A percentile compares a stretch with the other conserved stretches of the same genome.
These are phyloP conservation scores for Euzophera pinguis DNA, from an alignment of 2,888 invertebrate genomes.

Conservation along the genomic window DNA sequence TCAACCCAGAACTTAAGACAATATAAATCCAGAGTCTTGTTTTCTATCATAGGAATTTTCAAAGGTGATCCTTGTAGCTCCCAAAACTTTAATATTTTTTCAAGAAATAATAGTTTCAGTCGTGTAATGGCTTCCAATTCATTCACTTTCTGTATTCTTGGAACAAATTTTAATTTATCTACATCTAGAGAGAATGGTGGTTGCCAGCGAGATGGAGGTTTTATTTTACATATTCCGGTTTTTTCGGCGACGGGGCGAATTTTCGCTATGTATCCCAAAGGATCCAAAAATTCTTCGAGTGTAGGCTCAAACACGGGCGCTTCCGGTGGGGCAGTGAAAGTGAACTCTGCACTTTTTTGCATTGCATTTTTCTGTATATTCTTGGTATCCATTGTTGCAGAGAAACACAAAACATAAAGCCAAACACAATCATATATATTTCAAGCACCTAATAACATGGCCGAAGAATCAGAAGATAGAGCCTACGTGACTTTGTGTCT, in stretches of 20 bases:
- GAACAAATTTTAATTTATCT: conserved; percentile 79
- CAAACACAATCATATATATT: conserved; percentile 9
- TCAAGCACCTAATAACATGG: background rate
- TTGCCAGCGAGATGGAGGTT: conserved; percentile 87
- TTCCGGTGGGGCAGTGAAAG: conserved; percentile 79
- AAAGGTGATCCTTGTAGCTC: conserved; percentile 83
- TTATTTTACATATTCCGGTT: conserved; percentile 88
- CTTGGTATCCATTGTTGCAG: conserved; percentile 62
- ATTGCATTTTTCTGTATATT: conserved; percentile 76
- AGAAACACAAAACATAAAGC: conserved; percentile 1
- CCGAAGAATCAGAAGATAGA: conserved; percentile 18
- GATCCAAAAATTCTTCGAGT: conserved; percentile 86
- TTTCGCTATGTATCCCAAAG: conserved; percentile 85
- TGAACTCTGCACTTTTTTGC: conserved; percentile 74
- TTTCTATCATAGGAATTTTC: conserved; percentile 85
- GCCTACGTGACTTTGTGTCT: conserved; percentile 76
- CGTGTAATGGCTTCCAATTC: conserved; percentile 84
- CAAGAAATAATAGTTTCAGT: conserved; percentile 85
- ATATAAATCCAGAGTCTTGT: conserved; percentile 84
- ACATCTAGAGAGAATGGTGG: conserved; percentile 89
- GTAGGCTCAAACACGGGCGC: conserved; percentile 87
- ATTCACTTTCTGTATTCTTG: conserved; percentile 76
- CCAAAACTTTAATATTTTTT: conserved; percentile 87
- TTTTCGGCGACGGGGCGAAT: conserved; percentile 86
- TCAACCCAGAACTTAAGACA: conserved; percentile 82